These are phyloP conservation scores for Chelonoidis abingdonii DNA, from an alignment of 2,113 vertebrate species.

Conservation along the genomic window DNA sequence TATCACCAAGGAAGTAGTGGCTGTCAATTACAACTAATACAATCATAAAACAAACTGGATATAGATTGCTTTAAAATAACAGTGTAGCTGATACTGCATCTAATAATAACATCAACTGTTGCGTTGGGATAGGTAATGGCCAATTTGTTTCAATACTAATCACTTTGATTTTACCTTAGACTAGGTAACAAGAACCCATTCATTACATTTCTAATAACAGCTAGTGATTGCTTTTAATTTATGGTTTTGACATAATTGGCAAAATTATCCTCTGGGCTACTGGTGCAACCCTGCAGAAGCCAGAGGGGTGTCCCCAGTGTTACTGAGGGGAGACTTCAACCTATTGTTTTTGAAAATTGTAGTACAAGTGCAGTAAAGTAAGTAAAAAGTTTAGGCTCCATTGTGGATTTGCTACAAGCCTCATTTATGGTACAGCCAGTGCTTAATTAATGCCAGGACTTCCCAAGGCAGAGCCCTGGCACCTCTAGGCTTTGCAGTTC, in stretches of 20 bases:
- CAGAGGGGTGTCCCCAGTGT: not conserved
- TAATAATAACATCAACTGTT: not conserved
- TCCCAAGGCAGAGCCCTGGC: too few species aligned
- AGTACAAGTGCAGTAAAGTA: not conserved
- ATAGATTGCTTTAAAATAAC: not conserved
- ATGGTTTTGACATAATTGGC: not conserved
- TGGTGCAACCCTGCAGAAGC: not conserved
- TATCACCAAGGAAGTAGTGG: conserved; percentile 10
- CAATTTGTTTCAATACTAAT: rapidly evolving
- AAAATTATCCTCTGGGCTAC: not conserved
- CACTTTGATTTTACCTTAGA: not conserved
- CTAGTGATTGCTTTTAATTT: not conserved
- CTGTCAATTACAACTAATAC: not conserved
- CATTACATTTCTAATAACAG: not conserved
- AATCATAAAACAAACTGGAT: not conserved
- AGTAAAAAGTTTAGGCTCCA: too few species aligned
- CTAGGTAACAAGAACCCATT: not conserved
- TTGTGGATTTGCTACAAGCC: not conserved
- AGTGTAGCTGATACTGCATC: not conserved
- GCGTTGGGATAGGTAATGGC: not conserved
- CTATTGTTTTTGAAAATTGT: too few species aligned
- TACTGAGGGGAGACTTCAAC: not conserved
- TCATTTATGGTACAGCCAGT: not conserved
- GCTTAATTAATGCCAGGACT: too few species aligned
- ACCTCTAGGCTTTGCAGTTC: too few species aligned